These are phyloP conservation scores for Erethizon dorsatum DNA, from an alignment of 2,797 vertebrate genomes.

Conservation along the genomic window DNA sequence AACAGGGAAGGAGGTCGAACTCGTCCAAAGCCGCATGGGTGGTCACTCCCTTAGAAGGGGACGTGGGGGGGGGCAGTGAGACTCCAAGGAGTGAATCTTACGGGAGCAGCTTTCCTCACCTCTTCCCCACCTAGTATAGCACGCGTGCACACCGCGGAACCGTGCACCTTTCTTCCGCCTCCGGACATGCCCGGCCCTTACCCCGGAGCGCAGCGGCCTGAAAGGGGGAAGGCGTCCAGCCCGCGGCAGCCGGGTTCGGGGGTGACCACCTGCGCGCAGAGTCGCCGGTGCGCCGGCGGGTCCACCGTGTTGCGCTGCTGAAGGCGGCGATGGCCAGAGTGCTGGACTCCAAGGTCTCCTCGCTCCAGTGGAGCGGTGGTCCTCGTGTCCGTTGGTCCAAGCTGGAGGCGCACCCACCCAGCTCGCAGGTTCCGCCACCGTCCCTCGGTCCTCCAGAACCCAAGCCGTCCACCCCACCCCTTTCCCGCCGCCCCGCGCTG, in stretches of 20 bases:
- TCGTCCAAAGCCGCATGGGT: not conserved
- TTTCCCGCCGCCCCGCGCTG: slow-evolving; percentile 75
- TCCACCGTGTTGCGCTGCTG: not conserved
- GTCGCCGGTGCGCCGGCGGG: not conserved
- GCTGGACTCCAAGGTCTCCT: not conserved
- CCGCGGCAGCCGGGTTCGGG: not conserved
- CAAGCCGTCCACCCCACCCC: slow-evolving; percentile 74
- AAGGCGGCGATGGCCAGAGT: not conserved
- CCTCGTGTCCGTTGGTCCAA: not conserved
- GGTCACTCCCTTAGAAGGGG: not conserved
- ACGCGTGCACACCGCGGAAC: not conserved
- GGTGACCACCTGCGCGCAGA: slow-evolving; percentile 71
- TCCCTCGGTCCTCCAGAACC: not conserved
- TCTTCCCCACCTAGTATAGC: slow-evolving; percentile 47
- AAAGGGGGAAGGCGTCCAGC: not conserved
- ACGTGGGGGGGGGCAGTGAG: not conserved
- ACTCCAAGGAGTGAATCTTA: not conserved
- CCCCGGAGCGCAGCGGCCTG: not conserved
- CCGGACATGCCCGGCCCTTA: not conserved
- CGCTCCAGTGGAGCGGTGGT: not conserved
- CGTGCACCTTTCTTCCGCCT: not conserved
- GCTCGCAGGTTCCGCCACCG: slow-evolving; percentile 74
- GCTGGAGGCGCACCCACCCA: slow-evolving; percentile 37
- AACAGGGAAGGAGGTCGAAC: not conserved
- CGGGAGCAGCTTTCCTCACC: not conserved